Conservation (phyloP, 2,113 vertebrate genomes). For the Clarias batrachus region DNA sequence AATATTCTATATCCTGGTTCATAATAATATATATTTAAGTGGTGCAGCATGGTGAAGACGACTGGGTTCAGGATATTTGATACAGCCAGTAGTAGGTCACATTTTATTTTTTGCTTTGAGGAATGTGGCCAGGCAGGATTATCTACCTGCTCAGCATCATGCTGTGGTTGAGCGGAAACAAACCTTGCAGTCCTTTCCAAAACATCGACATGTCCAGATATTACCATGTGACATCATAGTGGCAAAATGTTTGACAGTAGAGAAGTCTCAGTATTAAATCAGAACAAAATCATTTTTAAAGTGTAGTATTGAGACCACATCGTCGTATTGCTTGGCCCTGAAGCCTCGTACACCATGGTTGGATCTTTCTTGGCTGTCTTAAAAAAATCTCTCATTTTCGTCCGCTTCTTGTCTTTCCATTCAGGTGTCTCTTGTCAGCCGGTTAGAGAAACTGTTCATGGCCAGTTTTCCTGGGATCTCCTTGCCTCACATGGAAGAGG, state of each 20-base stretch:
- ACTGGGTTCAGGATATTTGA: slow-evolving; percentile 8
- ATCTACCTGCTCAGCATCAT: slow-evolving; percentile 3
- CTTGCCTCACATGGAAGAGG: slow-evolving; percentile 60
- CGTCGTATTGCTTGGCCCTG: not conserved
- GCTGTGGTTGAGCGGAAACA: not conserved
- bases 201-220: not conserved
- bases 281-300: not conserved
- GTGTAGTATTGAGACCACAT: not conserved
- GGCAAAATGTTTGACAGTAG: not conserved
- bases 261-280: not conserved
- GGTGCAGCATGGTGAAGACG: not conserved
- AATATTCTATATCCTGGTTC: not conserved
- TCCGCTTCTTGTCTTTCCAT: slow-evolving; percentile 11
- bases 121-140: slow-evolving; percentile 37
- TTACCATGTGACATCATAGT: not conserved
- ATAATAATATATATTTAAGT: not conserved
- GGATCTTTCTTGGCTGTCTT: not conserved
- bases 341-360: not conserved
- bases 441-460: slow-evolving; percentile 86
- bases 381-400: not conserved
- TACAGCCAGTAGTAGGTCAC: not conserved
- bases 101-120: slow-evolving; percentile 25
- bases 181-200: not conserved
- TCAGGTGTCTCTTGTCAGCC: slow-evolving; percentile 78
- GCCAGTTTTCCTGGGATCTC: slow-evolving; percentile 81